Evolutionary conservation across 2,797 vertebrate genomes (phyloP), one percentile per base, ranked within the genome.

Genomic region (Dallia pectoralis): DNA sequence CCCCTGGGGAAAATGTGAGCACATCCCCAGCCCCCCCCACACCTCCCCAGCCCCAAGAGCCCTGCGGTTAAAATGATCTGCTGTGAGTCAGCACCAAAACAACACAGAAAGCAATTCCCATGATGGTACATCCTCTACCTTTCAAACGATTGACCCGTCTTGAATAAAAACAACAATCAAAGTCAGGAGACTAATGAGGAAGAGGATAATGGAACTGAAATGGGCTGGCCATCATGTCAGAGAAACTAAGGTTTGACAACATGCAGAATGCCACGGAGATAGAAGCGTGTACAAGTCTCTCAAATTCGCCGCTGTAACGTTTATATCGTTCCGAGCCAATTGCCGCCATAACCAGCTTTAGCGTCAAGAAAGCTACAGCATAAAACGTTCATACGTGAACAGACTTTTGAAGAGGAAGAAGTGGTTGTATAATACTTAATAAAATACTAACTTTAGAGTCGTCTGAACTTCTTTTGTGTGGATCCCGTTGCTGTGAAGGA

Each of bases 391-490:
- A 18, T 14, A 29, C 29, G 15, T 14, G 48, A 7, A 51, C 36
- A 15, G 32, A 51, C 0, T 9, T 14, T 30, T 32, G 16, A 0
- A 65, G 19, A 33, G 30, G 18, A 8, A 65, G 16, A 11, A 4
- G 14, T 30, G 4, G 15, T 36, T 65, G n/a, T 16, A 30, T 9
- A 6, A 4, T 16, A n/a, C 5, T n/a, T 32, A 8, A 51, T 29
- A 83, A 73, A 69, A 36, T 36, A 59, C 89, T 92, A 93, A 94
- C 93, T 88, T 94, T 93, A 68, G 92, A 90, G 81, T 93, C 93
- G 70, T 93, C 93, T 61, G 91, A 87, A 76, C 87, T 90, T 86
- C 91, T 86, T 85, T 92, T 94, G 81, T 92, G 85, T 87, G 93
- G 93, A 89, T 94, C 93, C 48, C 92, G 86, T 80, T 93, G 91